Evolutionary conservation across 2,113 vertebrate species (phyloP), one percentile per base, ranked within the genome.

Genomic region (Osmerus mordax): DNA sequence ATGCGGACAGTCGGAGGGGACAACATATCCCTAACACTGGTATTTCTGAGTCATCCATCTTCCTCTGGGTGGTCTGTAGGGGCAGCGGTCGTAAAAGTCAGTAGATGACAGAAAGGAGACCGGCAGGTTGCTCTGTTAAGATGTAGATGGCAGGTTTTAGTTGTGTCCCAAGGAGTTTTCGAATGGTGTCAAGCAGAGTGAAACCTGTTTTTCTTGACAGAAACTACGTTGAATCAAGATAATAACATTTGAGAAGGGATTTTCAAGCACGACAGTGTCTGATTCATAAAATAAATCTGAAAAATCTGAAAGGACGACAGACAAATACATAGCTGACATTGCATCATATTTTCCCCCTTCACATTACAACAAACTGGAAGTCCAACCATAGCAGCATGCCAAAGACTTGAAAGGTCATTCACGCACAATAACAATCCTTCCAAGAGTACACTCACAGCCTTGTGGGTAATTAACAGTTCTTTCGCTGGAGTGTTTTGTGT

Each of bases 401-500:
- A 90, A 89, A 91, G 87, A 91, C 88, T 87, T 87, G 85, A 91
- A 91, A 92, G 90, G 89, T 91, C 87, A 79, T 89, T 89, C 81
- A 70, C 56, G 23, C 89, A 90, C 89, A 90, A 89, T 87, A 92
- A 87, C 87, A 91, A 88, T 86, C 79, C 84, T 72, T 90, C 87
- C 79, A 76, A 86, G 90, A 92, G 91, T 90, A 88, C 87, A 91
- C 87, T 91, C 89, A 83, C 85, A 87, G 87, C 83, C 89, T 90
- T 85, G 80, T 89, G 86, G 86, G 88, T 92, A 92, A 92, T 93
- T 91, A 92, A 92, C 87, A 90, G 91, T 89, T 90, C 86, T 92
- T 87, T 90, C 77, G 86, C 87, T 84, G 78, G 81, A 92, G 87
- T 91, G 90, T 92, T 93, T 91, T 91, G 86, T 89, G 88, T 91